Percentiles rank a stretch among this genome's conserved stretches.
These are phyloP conservation scores for Eira barbara DNA, from an alignment of 2,113 vertebrate genomes.

Conservation along the genomic window DNA sequence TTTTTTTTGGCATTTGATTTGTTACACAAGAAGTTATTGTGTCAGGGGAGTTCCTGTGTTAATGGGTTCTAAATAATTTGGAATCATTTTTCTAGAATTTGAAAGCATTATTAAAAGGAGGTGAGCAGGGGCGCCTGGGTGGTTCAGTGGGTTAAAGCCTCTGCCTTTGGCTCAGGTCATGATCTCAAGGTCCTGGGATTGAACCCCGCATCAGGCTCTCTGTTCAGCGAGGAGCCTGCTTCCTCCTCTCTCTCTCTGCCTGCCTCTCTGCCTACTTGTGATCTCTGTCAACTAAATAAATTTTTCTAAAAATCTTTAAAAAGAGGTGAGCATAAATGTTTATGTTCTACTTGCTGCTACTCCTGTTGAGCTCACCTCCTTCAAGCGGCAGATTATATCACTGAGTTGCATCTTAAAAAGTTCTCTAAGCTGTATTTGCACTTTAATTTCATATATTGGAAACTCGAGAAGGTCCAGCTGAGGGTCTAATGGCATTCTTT, in stretches of 20 bases:
- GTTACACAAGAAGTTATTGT: background rate
- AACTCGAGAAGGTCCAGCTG: background rate
- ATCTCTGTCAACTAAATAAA: no score
- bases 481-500: background rate
- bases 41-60: background rate
- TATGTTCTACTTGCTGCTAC: background rate
- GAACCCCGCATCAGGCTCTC: no score
- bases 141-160: no score
- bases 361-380: background rate
- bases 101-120: background rate
- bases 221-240: no score
- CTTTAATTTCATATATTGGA: conserved; percentile 8
- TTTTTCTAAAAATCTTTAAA: no score
- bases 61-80: background rate
- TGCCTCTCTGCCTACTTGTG: no score
- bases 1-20: background rate
- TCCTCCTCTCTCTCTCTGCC: no score
- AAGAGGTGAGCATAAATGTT: background rate
- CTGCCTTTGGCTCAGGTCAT: no score
- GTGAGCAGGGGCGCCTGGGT: background rate
- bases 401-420: background rate
- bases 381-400: background rate
- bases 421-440: background rate
- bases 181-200: no score
- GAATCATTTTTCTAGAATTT: background rate